phyloP scores from a whole-genome alignment of 1,140 invertebrate species.

The Phortica variegata region DNA sequence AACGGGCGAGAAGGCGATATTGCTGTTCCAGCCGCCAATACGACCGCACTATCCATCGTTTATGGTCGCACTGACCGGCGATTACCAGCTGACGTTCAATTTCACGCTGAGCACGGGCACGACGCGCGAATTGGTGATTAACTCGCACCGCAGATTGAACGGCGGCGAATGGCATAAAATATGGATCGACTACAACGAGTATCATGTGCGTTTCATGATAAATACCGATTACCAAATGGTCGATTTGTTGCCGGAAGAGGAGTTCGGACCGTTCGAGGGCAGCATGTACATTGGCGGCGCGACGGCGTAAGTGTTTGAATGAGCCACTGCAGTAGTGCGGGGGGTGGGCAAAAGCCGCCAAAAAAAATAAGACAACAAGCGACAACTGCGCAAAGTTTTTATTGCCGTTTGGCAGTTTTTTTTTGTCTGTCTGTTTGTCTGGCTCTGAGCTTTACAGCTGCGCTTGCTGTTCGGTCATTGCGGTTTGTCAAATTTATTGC shows the following conservation, averaged over 20 bases:
- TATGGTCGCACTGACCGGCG: constrained; percentile 82
- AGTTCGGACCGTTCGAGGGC: constrained; percentile 88
- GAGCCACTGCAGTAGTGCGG: too few relatives aligned
- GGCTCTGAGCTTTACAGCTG: too few relatives aligned
- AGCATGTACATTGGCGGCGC: constrained; percentile 91
- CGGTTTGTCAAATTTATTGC: constrained; percentile 49
- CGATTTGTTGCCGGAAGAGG: constrained; percentile 78
- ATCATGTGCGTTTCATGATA: constrained; percentile 92
- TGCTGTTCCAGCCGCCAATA: constrained; percentile 87
- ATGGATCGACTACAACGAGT: constrained; percentile 90
- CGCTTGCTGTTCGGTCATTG: constrained; percentile 32
- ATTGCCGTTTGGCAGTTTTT: constrained; percentile 25
- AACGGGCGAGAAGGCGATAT: constrained; percentile 82
- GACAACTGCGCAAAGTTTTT: too few relatives aligned
- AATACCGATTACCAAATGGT: constrained; percentile 87
- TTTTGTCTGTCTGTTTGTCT: constrained; percentile 10
- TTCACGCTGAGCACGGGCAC: constrained; percentile 84
- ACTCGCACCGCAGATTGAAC: constrained; percentile 78
- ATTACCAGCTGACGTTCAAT: constrained; percentile 85
- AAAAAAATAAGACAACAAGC: too few relatives aligned
- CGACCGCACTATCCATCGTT: constrained; percentile 86
- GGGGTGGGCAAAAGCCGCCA: background rate
- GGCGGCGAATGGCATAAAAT: constrained; percentile 94
- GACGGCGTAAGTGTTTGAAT: constrained; percentile 68
- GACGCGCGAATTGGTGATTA: constrained; percentile 75